Evolutionary conservation across 2,888 invertebrate genomes (phyloP).

Genomic region (Acanthococcus lagerstroemiae): DNA sequence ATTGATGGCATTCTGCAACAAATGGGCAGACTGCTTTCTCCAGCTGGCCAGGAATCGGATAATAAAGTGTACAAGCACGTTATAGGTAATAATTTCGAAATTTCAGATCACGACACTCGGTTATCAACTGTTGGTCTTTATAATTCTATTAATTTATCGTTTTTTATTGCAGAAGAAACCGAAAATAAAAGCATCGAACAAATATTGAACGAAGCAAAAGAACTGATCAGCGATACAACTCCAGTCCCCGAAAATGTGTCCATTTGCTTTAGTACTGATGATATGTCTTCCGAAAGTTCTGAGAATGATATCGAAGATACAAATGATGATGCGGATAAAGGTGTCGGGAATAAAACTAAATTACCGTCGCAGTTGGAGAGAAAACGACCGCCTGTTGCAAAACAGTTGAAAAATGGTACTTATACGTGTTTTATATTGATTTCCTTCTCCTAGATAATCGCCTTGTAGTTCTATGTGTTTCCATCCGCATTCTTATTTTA

Average conservation of each 20-base stretch:
- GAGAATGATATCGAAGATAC: constrained; percentile 1
- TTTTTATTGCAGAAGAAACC: constrained; percentile 15
- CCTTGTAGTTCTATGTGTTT: no score
- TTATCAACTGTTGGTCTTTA: not conserved
- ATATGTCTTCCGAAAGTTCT: constrained; percentile 16
- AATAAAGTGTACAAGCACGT: constrained; percentile 24
- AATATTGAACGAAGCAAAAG: constrained; percentile 26
- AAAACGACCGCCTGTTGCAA: not conserved
- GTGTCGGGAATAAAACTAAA: not conserved
- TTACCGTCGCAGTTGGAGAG: not conserved
- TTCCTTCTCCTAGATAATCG: no score
- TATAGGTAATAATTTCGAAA: constrained; percentile 12
- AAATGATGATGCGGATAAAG: not conserved
- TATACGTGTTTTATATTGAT: no score
- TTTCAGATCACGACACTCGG: not conserved
- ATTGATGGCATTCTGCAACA: constrained; percentile 24
- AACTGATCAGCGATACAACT: constrained; percentile 12
- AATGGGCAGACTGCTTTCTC: constrained; percentile 24
- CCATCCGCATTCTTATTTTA: no score
- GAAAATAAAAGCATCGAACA: constrained; percentile 27
- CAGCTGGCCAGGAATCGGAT: constrained; percentile 16
- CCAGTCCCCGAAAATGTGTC: constrained; percentile 1
- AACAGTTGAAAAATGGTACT: no score
- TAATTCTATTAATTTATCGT: not conserved
- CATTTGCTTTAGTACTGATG: constrained; percentile 13